phyloP scores from a whole-genome alignment of 2,888 invertebrate genomes.

The Sesia bembeciformis region DNA sequence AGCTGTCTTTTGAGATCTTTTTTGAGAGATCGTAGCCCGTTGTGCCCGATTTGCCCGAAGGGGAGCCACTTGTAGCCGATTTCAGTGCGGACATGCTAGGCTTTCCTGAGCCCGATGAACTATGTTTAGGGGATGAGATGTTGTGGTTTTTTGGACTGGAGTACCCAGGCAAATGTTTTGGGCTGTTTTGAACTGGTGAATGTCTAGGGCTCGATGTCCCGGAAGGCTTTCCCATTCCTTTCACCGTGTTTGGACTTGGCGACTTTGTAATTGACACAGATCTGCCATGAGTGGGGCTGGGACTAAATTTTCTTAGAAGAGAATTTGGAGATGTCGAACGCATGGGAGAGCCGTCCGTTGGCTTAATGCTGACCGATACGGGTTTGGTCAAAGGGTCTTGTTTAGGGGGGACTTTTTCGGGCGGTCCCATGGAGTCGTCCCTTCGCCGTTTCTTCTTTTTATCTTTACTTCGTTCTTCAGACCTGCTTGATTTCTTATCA shows the following conservation, averaged over 20 bases:
- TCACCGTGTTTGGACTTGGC: slow-evolving; percentile 60
- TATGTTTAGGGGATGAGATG: slow-evolving; percentile 86
- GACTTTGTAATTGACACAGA: slow-evolving; percentile 79
- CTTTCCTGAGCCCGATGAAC: slow-evolving; percentile 83
- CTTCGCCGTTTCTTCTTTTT: slow-evolving; percentile 85
- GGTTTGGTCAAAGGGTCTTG: slow-evolving; percentile 82
- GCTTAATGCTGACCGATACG: slow-evolving; percentile 83
- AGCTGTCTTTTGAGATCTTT: slow-evolving; percentile 69
- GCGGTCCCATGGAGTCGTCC: slow-evolving; percentile 87
- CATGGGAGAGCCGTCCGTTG: slow-evolving; percentile 76
- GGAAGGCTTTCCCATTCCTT: slow-evolving; percentile 59
- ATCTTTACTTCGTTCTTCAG: slow-evolving; percentile 66
- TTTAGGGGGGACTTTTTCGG: slow-evolving; percentile 85
- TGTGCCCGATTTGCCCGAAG: slow-evolving; percentile 75
- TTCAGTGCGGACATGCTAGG: slow-evolving; percentile 92
- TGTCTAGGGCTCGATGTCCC: slow-evolving; percentile 78
- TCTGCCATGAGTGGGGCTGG: slow-evolving; percentile 81
- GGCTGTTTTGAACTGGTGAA: slow-evolving; percentile 84
- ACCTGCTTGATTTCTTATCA: slow-evolving; percentile 61
- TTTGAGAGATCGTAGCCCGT: slow-evolving; percentile 72
- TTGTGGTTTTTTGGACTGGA: slow-evolving; percentile 87
- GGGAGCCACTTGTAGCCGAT: slow-evolving; percentile 82
- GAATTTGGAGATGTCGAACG: slow-evolving; percentile 80
- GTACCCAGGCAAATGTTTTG: slow-evolving; percentile 81
- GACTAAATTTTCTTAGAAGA: slow-evolving; percentile 79